These are phyloP conservation scores for Phaethornis superciliosus DNA, from an alignment of 2,113 vertebrate species.

Conservation along the genomic window DNA sequence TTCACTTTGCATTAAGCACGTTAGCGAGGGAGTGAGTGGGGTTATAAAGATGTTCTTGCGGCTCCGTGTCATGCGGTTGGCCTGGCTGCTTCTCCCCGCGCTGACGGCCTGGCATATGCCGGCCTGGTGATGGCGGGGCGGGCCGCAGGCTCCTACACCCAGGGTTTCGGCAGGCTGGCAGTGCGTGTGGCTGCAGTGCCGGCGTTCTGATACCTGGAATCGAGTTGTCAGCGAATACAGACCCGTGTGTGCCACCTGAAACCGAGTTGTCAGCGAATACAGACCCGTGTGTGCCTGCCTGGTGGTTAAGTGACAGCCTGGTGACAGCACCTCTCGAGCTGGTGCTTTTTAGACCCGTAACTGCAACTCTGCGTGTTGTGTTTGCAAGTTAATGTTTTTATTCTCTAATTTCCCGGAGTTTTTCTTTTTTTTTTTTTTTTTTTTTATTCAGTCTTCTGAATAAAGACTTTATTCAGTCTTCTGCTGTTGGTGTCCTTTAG, in stretches of 20 bases:
- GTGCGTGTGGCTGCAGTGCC: accelerated
- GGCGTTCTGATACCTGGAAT: background rate
- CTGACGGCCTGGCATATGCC: background rate
- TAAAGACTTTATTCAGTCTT: background rate
- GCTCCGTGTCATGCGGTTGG: background rate
- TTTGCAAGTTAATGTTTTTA: background rate
- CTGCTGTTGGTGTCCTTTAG: background rate
- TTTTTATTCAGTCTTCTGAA: background rate
- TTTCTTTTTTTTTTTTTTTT: background rate
- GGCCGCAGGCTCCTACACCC: background rate
- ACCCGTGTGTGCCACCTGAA: background rate
- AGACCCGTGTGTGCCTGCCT: background rate
- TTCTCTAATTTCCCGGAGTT: background rate
- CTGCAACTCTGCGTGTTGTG: accelerated
- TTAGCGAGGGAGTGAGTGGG: no score
- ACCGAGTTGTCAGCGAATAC: accelerated
- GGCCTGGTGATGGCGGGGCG: background rate
- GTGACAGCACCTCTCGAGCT: accelerated
- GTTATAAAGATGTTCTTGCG: background rate
- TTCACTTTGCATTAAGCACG: background rate
- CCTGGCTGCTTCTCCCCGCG: background rate
- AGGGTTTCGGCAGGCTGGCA: accelerated
- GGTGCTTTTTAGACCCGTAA: background rate
- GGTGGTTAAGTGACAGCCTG: accelerated
- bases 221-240: accelerated